Base-by-base conservation (phyloP, 2,888 invertebrate species). In the Oscheius onirici region DNA sequence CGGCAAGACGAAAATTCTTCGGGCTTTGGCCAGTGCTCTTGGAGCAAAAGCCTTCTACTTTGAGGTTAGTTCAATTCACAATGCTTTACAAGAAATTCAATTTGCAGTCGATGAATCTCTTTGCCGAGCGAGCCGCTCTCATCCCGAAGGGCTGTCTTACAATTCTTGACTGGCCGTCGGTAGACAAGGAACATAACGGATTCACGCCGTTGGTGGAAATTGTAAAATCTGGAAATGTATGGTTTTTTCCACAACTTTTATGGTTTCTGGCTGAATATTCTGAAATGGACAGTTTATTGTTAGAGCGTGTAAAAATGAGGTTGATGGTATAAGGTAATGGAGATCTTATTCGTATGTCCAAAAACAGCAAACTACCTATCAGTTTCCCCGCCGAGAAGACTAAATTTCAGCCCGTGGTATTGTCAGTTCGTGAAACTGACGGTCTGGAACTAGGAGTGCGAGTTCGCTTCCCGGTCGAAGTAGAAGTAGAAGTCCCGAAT, bases 1-100 rank as follows among this genome's bases (percentile, higher is more conserved):
- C 54, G 85, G 85, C 63, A 85, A 85, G 67, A 73, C 83, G 0
- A 60, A 79, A 55, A 24, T 85, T 15, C 74, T 85, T 43, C 63
- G 74, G 40, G 71, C 80, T 10, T 24, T 84, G 3, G 70, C 73
- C 5, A 22, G 54, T 8, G 68, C 73, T 22, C 46, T 80, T 3
- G 73, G 72, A n/a, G 65, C 73, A 17, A 52, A 57, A 11, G 66
- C 71, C 2, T 57, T 72, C 34, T 74, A 69, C 52, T 68, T 73
- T 61, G 17, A 52, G 57, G 73, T 51, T 17, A 24, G 20, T 24
- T 54, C 20, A 51, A 34, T 51, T 63, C 15, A 1, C 24, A 43
- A 22, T n/a, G n/a, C n/a, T n/a, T n/a, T n/a, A n/a, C n/a, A 28
- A 8, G 10, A 22, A 17, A 13, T 11, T 22, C 10, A 52, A 44